phyloP scores from a whole-genome alignment of 2,113 vertebrate species.

The Irena cyanogastra region DNA sequence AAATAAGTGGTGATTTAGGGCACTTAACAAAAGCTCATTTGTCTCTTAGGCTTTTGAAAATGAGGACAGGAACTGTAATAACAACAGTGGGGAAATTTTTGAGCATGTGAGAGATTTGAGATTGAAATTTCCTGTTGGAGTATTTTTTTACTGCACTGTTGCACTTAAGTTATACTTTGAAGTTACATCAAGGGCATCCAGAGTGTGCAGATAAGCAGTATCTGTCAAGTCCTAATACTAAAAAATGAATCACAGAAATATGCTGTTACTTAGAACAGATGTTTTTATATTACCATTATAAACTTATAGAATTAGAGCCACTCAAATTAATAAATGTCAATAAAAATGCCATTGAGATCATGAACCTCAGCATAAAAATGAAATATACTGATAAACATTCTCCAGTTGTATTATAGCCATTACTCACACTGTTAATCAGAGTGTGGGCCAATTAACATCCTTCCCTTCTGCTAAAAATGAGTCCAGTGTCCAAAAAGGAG shows the following conservation, averaged over 20 bases:
- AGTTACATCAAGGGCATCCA: constrained; percentile 14
- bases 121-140: neutral
- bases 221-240: neutral
- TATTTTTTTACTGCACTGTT: neutral
- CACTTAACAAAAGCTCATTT: neutral
- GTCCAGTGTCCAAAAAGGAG: neutral
- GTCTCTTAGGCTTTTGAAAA: constrained; percentile 21
- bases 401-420: neutral
- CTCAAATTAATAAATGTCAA: neutral
- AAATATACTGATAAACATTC: neutral
- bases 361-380: neutral
- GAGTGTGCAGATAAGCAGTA: neutral
- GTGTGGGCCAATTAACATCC: neutral
- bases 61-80: neutral
- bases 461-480: neutral
- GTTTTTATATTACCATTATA: neutral
- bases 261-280: neutral
- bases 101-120: neutral
- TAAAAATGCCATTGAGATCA: neutral
- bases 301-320: neutral
- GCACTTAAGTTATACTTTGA: neutral
- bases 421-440: neutral
- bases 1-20: neutral
- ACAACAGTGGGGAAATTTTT: neutral
- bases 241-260: constrained; percentile 17